Evolutionary conservation across 2,888 invertebrate species (phyloP).

Genomic region (Lasioglossum marginatum): DNA sequence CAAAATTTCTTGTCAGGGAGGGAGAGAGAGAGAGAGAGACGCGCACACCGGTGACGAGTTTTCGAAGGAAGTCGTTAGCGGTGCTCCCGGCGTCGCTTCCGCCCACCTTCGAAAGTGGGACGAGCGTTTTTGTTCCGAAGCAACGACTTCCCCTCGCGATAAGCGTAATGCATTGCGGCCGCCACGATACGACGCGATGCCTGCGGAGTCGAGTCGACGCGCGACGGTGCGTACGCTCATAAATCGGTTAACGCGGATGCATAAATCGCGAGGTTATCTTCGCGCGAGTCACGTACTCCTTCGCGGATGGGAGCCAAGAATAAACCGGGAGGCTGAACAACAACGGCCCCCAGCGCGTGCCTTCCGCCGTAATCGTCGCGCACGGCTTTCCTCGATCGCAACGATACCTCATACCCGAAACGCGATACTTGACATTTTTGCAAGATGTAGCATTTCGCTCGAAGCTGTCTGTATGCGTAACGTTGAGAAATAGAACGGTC

Average conservation of each 20-base stretch:
- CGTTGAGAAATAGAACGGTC: neutral
- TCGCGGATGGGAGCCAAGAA: neutral
- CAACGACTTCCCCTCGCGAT: slow-evolving; percentile 24
- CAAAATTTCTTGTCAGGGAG: slow-evolving; percentile 1
- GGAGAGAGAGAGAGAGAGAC: neutral
- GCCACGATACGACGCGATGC: neutral
- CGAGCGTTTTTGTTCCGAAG: slow-evolving; percentile 32
- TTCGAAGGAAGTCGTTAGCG: slow-evolving; percentile 38
- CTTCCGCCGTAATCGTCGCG: neutral
- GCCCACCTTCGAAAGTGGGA: slow-evolving; percentile 24
- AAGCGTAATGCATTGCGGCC: slow-evolving; percentile 15
- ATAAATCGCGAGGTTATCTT: slow-evolving; percentile 19
- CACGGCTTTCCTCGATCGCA: neutral
- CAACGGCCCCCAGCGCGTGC: neutral
- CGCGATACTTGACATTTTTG: neutral
- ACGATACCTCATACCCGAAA: neutral
- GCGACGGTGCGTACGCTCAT: slow-evolving; percentile 4
- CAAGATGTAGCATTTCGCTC: neutral
- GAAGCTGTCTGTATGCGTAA: too few species aligned
- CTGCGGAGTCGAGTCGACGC: neutral
- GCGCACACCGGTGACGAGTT: slow-evolving; percentile 4
- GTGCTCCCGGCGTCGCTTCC: slow-evolving; percentile 11
- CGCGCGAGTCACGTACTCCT: slow-evolving; percentile 8
- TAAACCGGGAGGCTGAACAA: neutral
- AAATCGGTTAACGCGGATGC: slow-evolving; percentile 24